Base-by-base conservation (phyloP, 2,888 invertebrate genomes). In the Xestia c-nigrum region DNA sequence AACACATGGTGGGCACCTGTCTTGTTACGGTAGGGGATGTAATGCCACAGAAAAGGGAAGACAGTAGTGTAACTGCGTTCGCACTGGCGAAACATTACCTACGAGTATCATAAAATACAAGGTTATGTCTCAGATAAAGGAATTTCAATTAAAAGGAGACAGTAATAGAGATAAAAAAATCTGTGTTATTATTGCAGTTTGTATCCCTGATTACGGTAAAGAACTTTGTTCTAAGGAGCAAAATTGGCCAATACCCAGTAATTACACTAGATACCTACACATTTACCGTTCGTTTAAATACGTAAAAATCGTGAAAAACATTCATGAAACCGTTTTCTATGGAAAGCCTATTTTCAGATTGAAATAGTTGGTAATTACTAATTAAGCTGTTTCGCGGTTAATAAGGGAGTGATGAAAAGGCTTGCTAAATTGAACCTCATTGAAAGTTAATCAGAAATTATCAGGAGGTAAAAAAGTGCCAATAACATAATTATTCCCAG, bases 1-100 rank as follows among this genome's bases (percentile, higher is more conserved):
- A 61, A 71, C 87, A 88, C 79, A 87, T 88, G 87, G 78, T 71
- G 63, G 70, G 31, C 87, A 88, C 89, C 89, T 88, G 89, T 84
- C 81, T 65, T 24, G 74, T 74, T 80, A 85, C 67, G 79, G 68
- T 77, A 79, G 85, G 77, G 82, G 73, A 63, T 69, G 38, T 7
- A 64, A n/a, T 0, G 52, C n/a, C 86, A 80, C 68, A 72, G 70
- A 70, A 12, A 16, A 75, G 12, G 2, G 6, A 31, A 19, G 21
- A 21, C 87, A 78, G 78, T 64, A 61, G 72, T 68, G 12, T 31
- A 64, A 81, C 59, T 64, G n/a, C 4, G 7, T 43, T 43, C 4
- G 5, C 14, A 43, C 43, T n/a, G 1, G 16, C 31, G 16, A 59
- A 14, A 57, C 14, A 24, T 24, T 57, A 10, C 31, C 31, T 31